Conservation (phyloP, 2,797 vertebrate genomes). For the Liparis tanakae region DNA sequence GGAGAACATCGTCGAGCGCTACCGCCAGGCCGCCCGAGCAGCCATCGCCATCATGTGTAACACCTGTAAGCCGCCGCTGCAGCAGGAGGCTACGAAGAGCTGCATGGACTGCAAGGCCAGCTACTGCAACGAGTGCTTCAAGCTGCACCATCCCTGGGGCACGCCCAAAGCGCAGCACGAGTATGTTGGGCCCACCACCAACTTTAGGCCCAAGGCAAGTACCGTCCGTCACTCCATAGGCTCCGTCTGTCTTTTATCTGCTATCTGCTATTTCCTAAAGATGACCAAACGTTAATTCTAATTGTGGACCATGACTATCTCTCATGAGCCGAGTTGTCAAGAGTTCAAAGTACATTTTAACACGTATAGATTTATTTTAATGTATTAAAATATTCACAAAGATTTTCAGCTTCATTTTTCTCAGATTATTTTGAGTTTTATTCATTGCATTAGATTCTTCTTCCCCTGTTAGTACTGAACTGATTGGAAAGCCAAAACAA, state of each 20-base stretch:
- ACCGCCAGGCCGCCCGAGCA: constrained; percentile 94
- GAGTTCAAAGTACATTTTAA: neutral
- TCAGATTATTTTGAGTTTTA: neutral
- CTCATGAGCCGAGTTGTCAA: constrained; percentile 6
- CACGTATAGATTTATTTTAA: neutral
- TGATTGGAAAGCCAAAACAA: neutral
- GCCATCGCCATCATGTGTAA: constrained; percentile 96
- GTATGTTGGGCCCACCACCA: constrained; percentile 95
- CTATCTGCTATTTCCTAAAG: neutral
- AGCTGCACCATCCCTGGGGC: constrained; percentile 96
- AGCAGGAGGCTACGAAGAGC: constrained; percentile 96
- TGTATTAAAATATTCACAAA: neutral
- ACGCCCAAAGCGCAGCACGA: constrained; percentile 96
- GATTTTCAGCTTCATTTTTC: neutral
- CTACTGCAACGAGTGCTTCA: constrained; percentile 98
- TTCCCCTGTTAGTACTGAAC: neutral
- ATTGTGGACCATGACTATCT: constrained; percentile 30
- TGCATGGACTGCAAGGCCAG: constrained; percentile 98
- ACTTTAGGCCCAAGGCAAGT: constrained; percentile 94
- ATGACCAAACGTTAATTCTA: neutral
- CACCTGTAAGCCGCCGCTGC: constrained; percentile 91
- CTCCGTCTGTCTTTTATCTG: neutral
- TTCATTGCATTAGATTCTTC: neutral
- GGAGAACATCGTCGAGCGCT: constrained; percentile 96
- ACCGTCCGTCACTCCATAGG: neutral